Evolutionary conservation across 2,113 vertebrate species (phyloP).

Genomic region (Himantopus leucocephalus): DNA sequence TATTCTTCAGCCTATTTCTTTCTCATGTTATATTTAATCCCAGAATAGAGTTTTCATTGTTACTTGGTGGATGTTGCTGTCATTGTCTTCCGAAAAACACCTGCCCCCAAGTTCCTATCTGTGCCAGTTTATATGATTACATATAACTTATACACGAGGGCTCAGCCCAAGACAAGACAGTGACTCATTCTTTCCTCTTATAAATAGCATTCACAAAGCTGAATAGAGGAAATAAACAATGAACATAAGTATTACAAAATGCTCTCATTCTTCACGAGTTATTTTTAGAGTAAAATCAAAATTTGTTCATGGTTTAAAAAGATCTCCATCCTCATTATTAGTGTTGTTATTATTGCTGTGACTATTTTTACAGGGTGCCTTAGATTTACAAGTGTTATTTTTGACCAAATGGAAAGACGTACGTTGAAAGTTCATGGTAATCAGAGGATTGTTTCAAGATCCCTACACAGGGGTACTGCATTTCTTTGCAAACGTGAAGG

Average conservation of each 20-base stretch:
- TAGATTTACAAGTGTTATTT: background rate
- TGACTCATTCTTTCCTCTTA: background rate
- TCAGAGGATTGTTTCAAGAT: background rate
- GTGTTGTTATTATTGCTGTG: accelerated
- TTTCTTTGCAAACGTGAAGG: background rate
- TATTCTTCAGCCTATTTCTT: background rate
- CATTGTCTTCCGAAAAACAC: background rate
- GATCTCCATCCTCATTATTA: background rate
- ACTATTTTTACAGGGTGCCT: background rate
- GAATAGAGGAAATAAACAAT: background rate
- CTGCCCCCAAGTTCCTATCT: background rate
- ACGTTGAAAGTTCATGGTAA: background rate
- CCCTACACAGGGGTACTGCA: background rate
- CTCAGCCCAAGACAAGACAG: background rate
- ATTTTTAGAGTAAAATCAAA: background rate
- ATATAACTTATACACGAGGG: background rate
- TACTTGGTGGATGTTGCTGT: background rate
- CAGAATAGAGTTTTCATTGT: background rate
- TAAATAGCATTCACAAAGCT: background rate
- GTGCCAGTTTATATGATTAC: background rate
- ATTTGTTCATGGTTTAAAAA: background rate
- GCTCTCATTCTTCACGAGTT: background rate
- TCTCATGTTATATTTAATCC: background rate
- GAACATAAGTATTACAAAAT: background rate
- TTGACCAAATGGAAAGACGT: background rate